Percentiles rank a stretch among this genome's conserved stretches.
phyloP scores from a whole-genome alignment of 2,797 vertebrate genomes.

The Mustela erminea region DNA sequence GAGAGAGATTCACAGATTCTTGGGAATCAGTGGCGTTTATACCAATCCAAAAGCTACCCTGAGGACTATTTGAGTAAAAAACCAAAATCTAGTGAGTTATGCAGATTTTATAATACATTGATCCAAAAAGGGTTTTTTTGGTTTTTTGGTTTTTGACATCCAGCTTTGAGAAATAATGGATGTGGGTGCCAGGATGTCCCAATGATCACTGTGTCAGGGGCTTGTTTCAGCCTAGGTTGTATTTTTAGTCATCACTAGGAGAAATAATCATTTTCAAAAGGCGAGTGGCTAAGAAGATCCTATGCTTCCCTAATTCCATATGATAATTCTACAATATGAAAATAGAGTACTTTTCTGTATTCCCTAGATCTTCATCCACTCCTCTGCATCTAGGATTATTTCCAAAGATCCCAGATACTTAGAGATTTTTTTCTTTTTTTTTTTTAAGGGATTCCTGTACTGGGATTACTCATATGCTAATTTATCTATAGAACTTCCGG shows the following conservation, averaged over 20 bases:
- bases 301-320: background rate
- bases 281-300: background rate
- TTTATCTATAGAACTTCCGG: background rate
- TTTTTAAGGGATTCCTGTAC: background rate
- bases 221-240: background rate
- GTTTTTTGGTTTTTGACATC: background rate
- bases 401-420: background rate
- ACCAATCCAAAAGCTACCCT: background rate
- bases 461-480: background rate
- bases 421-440: background rate
- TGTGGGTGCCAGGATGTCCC: background rate
- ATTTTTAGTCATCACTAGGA: background rate
- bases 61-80: background rate
- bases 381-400: background rate
- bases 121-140: background rate
- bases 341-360: background rate
- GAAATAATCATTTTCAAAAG: conserved; percentile 9
- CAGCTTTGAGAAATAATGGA: background rate
- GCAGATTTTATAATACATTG: background rate
- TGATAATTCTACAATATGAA: background rate
- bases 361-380: background rate
- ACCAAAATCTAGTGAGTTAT: background rate
- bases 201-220: background rate
- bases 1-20: background rate
- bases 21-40: background rate